Evolutionary conservation across 2,888 invertebrate genomes (phyloP), one percentile per base, ranked within the genome.

Genomic region (Anodontia alba): DNA sequence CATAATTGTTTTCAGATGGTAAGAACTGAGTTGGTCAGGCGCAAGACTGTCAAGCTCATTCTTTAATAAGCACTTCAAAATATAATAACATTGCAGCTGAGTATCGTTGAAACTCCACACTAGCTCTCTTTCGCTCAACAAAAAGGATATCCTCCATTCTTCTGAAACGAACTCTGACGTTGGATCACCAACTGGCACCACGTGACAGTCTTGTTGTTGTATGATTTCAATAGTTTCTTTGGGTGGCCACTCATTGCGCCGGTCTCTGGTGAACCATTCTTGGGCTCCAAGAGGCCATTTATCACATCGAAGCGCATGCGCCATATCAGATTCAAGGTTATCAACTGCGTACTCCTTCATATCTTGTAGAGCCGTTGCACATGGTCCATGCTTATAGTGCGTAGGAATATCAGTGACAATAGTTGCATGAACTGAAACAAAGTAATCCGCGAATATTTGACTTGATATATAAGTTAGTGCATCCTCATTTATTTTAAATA

Each of bases 41-140:
- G 73, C 73, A 33, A 68, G 26, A 33, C 10, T 23, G 0, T 73
- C 73, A 0, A 78, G 17, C 17, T 73, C 42, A 23, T 10, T 42
- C 66, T 78, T 69, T 17, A 29, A n/a, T 1, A 73, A n/a, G 12
- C 10, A 42, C 46, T 74, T 78, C 46, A 78, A 7, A n/a, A 78
- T 23, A 49, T 73, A 17, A 46, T 78, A 78, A 33, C 69, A 69
- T 20, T 73, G 69, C 17, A 78, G 1, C 36, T 78, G 78, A 31
- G 62, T 69, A 29, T 74, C 73, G 38, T 78, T 78, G 20, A 78
- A 73, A 38, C 57, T 78, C 78, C 78, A 78, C 1, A 78, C 54
- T 7, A 78, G 57, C 57, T 78, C 78, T 46, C 57, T 54, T 46
- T 78, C 78, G 2, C 78, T 57, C 17, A 78, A 57, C 26, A 78